Percentiles rank a stretch among this genome's conserved stretches.
phyloP scores from a whole-genome alignment of 2,888 invertebrate species.

The Aethes cnicana region DNA sequence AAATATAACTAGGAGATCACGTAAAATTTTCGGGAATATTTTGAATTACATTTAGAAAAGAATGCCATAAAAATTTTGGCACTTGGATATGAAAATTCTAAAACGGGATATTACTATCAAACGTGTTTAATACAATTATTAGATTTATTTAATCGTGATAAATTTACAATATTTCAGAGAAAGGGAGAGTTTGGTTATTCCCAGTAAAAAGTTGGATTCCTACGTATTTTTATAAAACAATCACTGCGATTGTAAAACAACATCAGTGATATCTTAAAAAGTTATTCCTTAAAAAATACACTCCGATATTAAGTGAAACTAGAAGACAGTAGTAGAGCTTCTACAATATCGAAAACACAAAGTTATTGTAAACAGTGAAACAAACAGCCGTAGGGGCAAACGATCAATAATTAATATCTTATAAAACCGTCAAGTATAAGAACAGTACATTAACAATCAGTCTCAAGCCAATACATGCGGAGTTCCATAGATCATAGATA shows the following conservation, averaged over 20 bases:
- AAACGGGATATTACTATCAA: constrained; percentile 14
- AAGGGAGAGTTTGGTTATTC: not conserved
- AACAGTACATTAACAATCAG: constrained; percentile 69
- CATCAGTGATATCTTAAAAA: not conserved
- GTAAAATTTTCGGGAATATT: not conserved
- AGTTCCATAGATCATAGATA: constrained; percentile 50
- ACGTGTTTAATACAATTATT: not conserved
- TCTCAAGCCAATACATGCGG: constrained; percentile 70
- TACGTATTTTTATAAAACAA: no score
- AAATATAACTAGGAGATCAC: constrained; percentile 10
- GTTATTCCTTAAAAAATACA: not conserved
- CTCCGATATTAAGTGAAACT: constrained; percentile 7
- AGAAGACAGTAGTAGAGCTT: constrained; percentile 15
- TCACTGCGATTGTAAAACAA: not conserved
- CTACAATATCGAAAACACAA: constrained; percentile 26
- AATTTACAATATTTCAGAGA: not conserved
- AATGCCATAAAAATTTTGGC: constrained; percentile 38
- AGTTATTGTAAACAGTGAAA: constrained; percentile 23
- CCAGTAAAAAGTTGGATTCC: not conserved
- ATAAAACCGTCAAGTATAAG: constrained; percentile 55
- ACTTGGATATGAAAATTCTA: constrained; percentile 32
- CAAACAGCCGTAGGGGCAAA: constrained; percentile 41
- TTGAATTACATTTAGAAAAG: constrained; percentile 11
- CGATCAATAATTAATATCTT: constrained; percentile 44
- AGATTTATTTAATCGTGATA: not conserved